Evolutionary conservation across 2,888 invertebrate genomes (phyloP).

Genomic region (Tholera decimalis): DNA sequence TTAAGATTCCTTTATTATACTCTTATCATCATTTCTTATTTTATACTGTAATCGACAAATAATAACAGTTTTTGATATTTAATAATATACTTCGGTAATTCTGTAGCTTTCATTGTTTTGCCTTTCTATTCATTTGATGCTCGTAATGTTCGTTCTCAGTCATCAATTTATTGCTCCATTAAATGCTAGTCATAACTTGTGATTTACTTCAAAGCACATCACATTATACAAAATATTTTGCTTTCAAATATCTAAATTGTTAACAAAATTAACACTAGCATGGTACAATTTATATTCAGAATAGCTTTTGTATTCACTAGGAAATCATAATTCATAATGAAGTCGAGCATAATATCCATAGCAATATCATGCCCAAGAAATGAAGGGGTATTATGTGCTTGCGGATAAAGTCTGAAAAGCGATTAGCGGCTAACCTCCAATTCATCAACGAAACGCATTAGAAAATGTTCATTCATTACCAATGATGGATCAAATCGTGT

Average conservation of each 20-base stretch:
- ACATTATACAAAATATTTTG: constrained; percentile 24
- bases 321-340: constrained; percentile 41
- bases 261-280: constrained; percentile 32
- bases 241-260: constrained; percentile 43
- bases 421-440: constrained; percentile 70
- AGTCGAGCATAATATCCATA: constrained; percentile 40
- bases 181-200: constrained; percentile 25
- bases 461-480: constrained; percentile 80
- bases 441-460: constrained; percentile 75
- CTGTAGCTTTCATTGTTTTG: constrained; percentile 24
- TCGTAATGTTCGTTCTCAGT: constrained; percentile 12
- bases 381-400: constrained; percentile 45
- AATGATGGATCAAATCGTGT: constrained; percentile 78
- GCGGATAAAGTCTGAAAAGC: constrained; percentile 60
- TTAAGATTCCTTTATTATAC: constrained; percentile 7
- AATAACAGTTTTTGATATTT: constrained; percentile 14
- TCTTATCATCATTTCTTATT: not conserved
- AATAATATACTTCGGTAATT: constrained; percentile 4
- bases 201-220: constrained; percentile 21
- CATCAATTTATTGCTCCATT: constrained; percentile 33
- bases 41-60: not conserved
- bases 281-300: constrained; percentile 46
- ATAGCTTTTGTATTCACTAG: constrained; percentile 43
- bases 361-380: constrained; percentile 41
- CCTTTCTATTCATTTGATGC: constrained; percentile 39